Conservation (phyloP, 2,113 vertebrate species). For the Coptodon bakossiorum region DNA sequence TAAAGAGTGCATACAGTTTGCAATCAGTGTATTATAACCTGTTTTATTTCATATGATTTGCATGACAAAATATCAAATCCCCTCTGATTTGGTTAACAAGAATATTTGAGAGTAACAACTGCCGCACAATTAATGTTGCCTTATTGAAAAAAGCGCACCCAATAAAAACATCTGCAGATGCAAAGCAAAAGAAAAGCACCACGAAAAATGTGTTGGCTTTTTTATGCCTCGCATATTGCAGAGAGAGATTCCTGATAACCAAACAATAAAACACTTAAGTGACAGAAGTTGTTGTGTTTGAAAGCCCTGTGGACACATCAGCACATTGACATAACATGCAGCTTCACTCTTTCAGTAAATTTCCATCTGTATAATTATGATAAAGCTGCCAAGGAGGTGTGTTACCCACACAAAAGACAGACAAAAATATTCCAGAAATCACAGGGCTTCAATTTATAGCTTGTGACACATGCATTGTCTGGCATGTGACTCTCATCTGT, state of each 20-base stretch:
- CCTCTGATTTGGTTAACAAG: background rate
- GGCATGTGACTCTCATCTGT: background rate
- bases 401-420: background rate
- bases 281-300: background rate
- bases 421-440: background rate
- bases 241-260: background rate
- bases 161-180: background rate
- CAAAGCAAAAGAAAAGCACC: background rate
- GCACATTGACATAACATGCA: background rate
- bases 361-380: background rate
- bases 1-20: background rate
- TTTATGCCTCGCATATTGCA: background rate
- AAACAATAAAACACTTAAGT: background rate
- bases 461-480: background rate
- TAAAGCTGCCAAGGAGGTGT: background rate
- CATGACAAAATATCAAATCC: background rate
- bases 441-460: background rate
- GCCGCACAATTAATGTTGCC: background rate
- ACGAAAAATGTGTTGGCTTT: background rate
- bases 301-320: conserved; percentile 17
- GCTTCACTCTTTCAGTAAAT: background rate
- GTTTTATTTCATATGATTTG: background rate
- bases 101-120: background rate
- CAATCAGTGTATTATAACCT: background rate
- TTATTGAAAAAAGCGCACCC: background rate